phyloP scores from a whole-genome alignment of 2,113 vertebrate genomes.

The Thymallus thymallus region DNA sequence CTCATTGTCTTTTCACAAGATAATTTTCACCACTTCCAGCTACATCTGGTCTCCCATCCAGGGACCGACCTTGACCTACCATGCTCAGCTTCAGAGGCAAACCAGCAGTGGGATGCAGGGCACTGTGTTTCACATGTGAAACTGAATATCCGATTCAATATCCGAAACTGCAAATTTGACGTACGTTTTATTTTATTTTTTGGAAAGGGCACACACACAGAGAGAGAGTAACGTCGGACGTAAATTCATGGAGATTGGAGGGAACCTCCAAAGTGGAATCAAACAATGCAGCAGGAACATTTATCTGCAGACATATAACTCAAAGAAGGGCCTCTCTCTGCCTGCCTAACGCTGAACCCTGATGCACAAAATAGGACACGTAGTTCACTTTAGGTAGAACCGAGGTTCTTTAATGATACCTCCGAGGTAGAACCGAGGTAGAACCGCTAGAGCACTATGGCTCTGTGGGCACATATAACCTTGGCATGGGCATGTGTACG shows the following conservation, averaged over 20 bases:
- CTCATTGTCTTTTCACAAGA: rapidly evolving
- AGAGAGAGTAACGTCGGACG: slow-evolving; percentile 47
- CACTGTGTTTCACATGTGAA: no score
- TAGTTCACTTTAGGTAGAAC: slow-evolving; percentile 41
- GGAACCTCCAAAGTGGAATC: slow-evolving; percentile 44
- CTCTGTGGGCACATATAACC: slow-evolving; percentile 24
- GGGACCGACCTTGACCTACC: no score
- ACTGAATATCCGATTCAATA: no score
- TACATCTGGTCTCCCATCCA: no score
- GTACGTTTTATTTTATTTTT: no score
- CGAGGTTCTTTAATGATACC: slow-evolving; percentile 29
- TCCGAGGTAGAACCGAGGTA: slow-evolving; percentile 3
- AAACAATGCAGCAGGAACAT: slow-evolving; percentile 27
- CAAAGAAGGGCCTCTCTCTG: slow-evolving; percentile 18
- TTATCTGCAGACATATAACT: slow-evolving; percentile 40
- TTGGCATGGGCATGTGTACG: slow-evolving; percentile 42
- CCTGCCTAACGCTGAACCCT: slow-evolving; percentile 15
- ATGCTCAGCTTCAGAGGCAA: no score
- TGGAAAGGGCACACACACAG: slow-evolving; percentile 4
- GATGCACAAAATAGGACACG: slow-evolving; percentile 33
- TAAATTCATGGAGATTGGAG: slow-evolving; percentile 56
- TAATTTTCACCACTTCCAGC: no score
- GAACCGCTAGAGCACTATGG: slow-evolving; percentile 3
- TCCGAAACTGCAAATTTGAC: no score
- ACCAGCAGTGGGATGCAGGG: no score